Evolutionary conservation across 2,113 vertebrate species (phyloP).

Genomic region (Aphelocoma coerulescens): DNA sequence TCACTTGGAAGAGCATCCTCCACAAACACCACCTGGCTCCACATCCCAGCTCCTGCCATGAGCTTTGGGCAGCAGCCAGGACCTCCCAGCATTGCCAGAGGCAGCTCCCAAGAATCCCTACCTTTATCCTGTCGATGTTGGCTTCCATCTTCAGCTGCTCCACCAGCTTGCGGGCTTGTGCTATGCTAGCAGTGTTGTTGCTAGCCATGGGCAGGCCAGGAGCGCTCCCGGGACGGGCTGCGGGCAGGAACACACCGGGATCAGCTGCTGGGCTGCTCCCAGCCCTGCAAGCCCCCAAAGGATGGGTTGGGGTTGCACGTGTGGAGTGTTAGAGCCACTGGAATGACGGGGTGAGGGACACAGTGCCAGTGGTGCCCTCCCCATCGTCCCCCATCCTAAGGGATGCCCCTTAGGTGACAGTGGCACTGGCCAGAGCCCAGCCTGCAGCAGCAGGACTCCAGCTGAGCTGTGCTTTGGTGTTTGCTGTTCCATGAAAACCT

Average conservation of each 20-base stretch:
- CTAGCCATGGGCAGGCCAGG: conserved; percentile 84
- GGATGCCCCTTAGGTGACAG: not conserved
- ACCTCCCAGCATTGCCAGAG: not conserved
- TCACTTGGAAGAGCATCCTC: not conserved
- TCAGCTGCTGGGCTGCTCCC: not conserved
- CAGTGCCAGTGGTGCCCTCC: fast-evolving
- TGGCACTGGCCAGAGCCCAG: not conserved
- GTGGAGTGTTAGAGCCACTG: fast-evolving
- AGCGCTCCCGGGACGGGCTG: conserved; percentile 6
- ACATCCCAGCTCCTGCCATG: fast-evolving
- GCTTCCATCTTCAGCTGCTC: conserved; percentile 99
- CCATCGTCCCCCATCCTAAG: not conserved
- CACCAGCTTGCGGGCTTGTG: conserved; percentile 97
- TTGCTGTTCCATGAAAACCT: not conserved
- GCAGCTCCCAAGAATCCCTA: not conserved
- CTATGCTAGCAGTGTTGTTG: conserved; percentile 98
- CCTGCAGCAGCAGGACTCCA: not conserved
- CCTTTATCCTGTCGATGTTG: conserved; percentile 99
- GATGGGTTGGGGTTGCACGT: fast-evolving
- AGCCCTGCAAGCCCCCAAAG: not conserved
- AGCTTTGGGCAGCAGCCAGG: not conserved
- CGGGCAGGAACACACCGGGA: not conserved
- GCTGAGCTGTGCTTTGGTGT: not conserved
- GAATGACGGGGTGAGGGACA: not conserved
- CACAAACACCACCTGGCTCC: fast-evolving